Evolutionary conservation across 2,113 vertebrate genomes (phyloP), one percentile per base, ranked within the genome.

Genomic region (Boulengeromyrus knoepffleri): DNA sequence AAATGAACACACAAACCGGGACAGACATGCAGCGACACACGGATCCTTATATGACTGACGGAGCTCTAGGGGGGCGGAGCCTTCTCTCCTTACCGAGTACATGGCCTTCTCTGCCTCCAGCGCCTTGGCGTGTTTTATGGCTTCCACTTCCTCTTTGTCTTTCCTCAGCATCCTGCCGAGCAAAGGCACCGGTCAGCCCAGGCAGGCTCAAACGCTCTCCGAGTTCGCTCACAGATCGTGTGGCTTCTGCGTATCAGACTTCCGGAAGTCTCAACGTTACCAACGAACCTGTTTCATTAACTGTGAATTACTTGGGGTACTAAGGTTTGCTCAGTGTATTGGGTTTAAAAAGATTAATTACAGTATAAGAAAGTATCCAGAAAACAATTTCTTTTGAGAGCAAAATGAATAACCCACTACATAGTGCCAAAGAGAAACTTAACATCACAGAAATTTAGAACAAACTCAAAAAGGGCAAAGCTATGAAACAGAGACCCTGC

Each of bases 31-130:
- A 52, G n/a, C 36, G 36, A 90, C 31, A 45, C 19, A 62, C 24
- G 49, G 89, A 24, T 17, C 74, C 31, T 15, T 13, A 47, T 88
- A 36, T 19, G 58, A 31, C 0, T n/a, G 85, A 5, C 19, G 56
- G 3, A 50, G 15, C 1, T 39, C 27, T 42, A 7, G 6, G 13
- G 17, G 77, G 27, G 36, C 0, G 8, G 45, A 31, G 5, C 13
- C 31, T 36, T 86, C 36, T 13, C 15, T 3, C 89, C 97, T 95
- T 95, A 99, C 98, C 92, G 98, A 99, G 92, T 99, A 99, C 98
- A 99, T 99, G 77, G 98, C 98, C 92, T 99, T 99, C 91, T 99
- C 98, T 5, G 99, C 98, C 91, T 99, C 98, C 91, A 99, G 91
- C 1, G 98, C 98, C 85, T 99, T 99, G 92, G 98, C 98, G 0